Evolutionary conservation across 2,113 vertebrate genomes (phyloP), one percentile per base, ranked within the genome.

Genomic region (Poecilia latipinna): DNA sequence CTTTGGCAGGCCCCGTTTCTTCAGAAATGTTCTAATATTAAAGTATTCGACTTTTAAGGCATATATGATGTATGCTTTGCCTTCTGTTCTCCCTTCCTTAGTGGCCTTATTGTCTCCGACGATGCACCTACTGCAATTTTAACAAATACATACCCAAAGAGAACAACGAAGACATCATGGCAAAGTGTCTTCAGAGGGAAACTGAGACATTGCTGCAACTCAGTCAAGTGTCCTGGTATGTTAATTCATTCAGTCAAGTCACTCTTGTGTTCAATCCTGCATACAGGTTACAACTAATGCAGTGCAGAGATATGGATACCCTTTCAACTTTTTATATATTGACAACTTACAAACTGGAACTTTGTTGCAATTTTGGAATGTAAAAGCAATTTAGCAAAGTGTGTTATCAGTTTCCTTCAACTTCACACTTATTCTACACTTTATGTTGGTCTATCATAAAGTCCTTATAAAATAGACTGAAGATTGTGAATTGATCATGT

Each of bases 41-140:
- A 19, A 31, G 7, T 48, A 2, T 57, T 57, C 51, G n/a, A 8
- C 7, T n/a, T n/a, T 57, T 57, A 57, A 57, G n/a, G 7, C 51
- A 24, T 10, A 24, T 57, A 54, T 54, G n/a, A 22, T 54, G 8
- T 37, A 11, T 37, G 2, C 35, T 37, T 37, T 37, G 8, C 24
- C 29, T 69, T 68, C 26, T 17, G 64, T 42, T 17, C 13, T 44
- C 42, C 1, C 44, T 19, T 5, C 17, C 44, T 17, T 87, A 99
- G 97, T 99, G 97, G 97, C 97, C 98, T 0, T 99, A 96, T 88
- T 99, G 98, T 66, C 93, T 97, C 75, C 95, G 96, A 77, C 95
- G 95, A 61, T 99, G 97, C 80, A 94, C 94, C 78, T 98, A 98
- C 91, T 99, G 97, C 90, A 98, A 88, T 91, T 99, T 99, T 84